A percentile compares a stretch with the other conserved stretches of the same genome.
Evolutionary conservation across 2,888 invertebrate species (phyloP).

Genomic region (Dendrolimus pini): DNA sequence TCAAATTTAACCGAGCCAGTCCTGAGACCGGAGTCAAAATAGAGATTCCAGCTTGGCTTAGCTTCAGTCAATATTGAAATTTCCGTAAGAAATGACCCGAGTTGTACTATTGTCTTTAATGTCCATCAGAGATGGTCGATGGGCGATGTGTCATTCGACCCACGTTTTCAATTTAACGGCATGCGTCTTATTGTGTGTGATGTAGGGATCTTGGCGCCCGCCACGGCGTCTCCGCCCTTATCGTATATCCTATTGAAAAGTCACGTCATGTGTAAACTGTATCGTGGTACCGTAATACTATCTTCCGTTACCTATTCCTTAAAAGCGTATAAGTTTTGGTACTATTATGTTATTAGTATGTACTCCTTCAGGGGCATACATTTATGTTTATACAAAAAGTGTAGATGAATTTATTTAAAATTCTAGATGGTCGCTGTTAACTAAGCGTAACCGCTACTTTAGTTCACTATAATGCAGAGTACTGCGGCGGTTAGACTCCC

Average conservation of each 20-base stretch:
- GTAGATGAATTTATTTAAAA: no score
- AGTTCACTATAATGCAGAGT: no score
- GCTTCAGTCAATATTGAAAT: neutral
- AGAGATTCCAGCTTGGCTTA: no score
- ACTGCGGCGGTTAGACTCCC: no score
- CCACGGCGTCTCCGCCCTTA: constrained; percentile 35
- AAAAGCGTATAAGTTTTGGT: no score
- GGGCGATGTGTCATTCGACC: constrained; percentile 40
- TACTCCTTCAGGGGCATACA: no score
- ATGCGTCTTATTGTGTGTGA: constrained; percentile 31
- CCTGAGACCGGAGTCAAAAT: no score
- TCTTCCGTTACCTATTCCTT: neutral
- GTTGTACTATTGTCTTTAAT: neutral
- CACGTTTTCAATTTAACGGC: constrained; percentile 70
- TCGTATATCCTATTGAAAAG: constrained; percentile 41
- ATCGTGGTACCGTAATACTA: constrained; percentile 20
- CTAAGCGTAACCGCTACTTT: no score
- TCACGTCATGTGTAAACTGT: constrained; percentile 36
- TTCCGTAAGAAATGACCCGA: neutral
- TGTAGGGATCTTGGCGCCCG: constrained; percentile 37
- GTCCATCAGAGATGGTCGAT: constrained; percentile 14
- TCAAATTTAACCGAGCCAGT: no score
- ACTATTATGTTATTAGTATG: no score
- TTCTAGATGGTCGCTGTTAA: no score
- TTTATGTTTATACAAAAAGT: no score